A percentile compares a stretch with the other conserved stretches of the same genome.
These are phyloP conservation scores for Spodoptera frugiperda DNA, from an alignment of 1,140 invertebrate genomes.

Conservation along the genomic window DNA sequence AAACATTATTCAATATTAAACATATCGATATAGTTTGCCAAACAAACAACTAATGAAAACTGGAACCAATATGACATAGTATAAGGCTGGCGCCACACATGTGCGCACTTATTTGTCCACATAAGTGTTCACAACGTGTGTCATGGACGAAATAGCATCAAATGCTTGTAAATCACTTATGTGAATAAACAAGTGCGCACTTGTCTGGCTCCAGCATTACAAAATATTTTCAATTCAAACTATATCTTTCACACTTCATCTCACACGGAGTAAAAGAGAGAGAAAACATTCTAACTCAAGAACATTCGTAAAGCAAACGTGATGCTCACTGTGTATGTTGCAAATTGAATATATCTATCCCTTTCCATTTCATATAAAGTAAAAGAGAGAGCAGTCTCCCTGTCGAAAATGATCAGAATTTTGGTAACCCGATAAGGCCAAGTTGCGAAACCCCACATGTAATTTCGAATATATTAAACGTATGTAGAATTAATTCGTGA, in stretches of 20 bases:
- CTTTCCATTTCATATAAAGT: not conserved
- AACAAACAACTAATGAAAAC: not conserved
- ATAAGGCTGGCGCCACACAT: too few species aligned
- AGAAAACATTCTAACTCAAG: not conserved
- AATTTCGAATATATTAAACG: constrained; percentile 34
- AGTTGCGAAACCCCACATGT: constrained; percentile 26
- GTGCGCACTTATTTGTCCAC: too few species aligned
- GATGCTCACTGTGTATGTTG: not conserved
- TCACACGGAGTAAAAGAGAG: not conserved
- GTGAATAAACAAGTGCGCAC: too few species aligned
- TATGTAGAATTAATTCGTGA: constrained; percentile 33
- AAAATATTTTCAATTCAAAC: constrained; percentile 10
- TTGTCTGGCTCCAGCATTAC: not conserved
- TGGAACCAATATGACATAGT: not conserved
- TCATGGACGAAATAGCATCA: too few species aligned
- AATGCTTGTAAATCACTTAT: too few species aligned
- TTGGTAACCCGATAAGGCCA: constrained; percentile 19
- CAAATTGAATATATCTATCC: not conserved
- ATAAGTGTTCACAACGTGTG: too few species aligned
- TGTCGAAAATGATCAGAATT: constrained; percentile 30
- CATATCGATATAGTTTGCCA: not conserved
- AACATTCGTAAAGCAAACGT: not conserved
- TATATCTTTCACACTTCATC: constrained; percentile 1
- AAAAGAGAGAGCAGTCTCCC: not conserved
- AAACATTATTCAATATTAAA: constrained; percentile 10